Evolutionary conservation across 2,888 invertebrate genomes (phyloP).

Genomic region (Heteromurus nitidus): DNA sequence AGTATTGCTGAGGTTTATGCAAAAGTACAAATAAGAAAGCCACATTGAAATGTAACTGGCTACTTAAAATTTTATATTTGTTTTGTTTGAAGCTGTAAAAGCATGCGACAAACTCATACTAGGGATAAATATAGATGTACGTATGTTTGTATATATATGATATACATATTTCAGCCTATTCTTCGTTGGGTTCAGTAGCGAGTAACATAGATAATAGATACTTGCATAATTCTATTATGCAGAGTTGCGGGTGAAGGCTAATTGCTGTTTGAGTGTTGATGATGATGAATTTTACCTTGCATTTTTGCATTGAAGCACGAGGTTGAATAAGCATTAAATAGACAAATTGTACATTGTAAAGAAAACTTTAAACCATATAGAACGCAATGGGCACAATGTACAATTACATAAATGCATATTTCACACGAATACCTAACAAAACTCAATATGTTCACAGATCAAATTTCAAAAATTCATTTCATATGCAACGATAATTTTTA

Average conservation of each 20-base stretch:
- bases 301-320: conserved; percentile 59
- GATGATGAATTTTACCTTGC: conserved; percentile 62
- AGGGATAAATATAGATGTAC: neutral
- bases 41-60: neutral
- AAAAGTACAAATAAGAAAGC: neutral
- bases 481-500: no score
- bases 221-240: conserved; percentile 46
- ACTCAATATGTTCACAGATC: no score
- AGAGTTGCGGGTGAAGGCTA: conserved; percentile 57
- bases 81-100: neutral
- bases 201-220: no score
- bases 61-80: neutral
- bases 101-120: conserved; percentile 2
- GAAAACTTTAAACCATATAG: conserved; percentile 1
- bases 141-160: neutral
- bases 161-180: no score
- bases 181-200: no score
- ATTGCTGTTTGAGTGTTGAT: conserved; percentile 50
- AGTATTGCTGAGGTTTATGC: no score
- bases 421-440: no score
- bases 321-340: conserved; percentile 39
- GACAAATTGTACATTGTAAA: conserved; percentile 10
- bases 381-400: no score
- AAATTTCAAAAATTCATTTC: no score
- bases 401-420: no score